phyloP scores from a whole-genome alignment of 1,140 invertebrate species.

The Drosophila bipectinata region DNA sequence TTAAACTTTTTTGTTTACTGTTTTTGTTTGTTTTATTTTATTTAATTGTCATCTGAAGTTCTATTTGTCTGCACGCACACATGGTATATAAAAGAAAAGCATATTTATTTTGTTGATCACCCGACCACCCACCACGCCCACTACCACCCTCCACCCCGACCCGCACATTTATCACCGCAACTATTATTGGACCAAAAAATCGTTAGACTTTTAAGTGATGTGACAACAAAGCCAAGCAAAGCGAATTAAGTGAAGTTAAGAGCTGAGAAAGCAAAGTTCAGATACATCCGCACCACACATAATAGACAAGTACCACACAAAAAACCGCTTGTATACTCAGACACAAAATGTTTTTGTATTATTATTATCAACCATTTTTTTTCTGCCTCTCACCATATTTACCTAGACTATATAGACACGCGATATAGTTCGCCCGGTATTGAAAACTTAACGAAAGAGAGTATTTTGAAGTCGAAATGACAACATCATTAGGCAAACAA shows the following conservation, averaged over 20 bases:
- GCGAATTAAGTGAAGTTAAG: slow-evolving; percentile 44
- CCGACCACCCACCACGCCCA: not conserved
- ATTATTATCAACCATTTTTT: slow-evolving; percentile 51
- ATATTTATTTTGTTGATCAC: slow-evolving; percentile 36
- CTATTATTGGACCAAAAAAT: slow-evolving; percentile 83
- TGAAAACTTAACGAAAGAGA: slow-evolving; percentile 8
- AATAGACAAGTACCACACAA: slow-evolving; percentile 6
- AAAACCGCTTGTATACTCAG: slow-evolving; percentile 73
- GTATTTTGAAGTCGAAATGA: slow-evolving; percentile 21
- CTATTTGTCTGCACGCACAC: slow-evolving; percentile 21
- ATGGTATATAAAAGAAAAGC: slow-evolving; percentile 9
- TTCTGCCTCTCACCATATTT: slow-evolving; percentile 51
- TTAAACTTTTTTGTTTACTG: slow-evolving; percentile 28
- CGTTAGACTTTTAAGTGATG: slow-evolving; percentile 77
- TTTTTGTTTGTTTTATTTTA: slow-evolving; percentile 22
- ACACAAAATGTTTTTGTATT: slow-evolving; percentile 73
- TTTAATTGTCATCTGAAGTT: slow-evolving; percentile 45
- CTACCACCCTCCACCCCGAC: slow-evolving; percentile 4
- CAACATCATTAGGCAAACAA: slow-evolving; percentile 11
- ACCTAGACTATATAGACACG: slow-evolving; percentile 65
- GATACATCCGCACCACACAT: slow-evolving; percentile 31
- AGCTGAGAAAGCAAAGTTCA: slow-evolving; percentile 50
- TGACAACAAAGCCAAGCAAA: slow-evolving; percentile 59
- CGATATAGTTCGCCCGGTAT: slow-evolving; percentile 63
- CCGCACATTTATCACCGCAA: slow-evolving; percentile 40